A percentile compares a stretch with the other conserved stretches of the same genome.
phyloP scores from a whole-genome alignment of 1,140 invertebrate species.

The Bombus breviceps region DNA sequence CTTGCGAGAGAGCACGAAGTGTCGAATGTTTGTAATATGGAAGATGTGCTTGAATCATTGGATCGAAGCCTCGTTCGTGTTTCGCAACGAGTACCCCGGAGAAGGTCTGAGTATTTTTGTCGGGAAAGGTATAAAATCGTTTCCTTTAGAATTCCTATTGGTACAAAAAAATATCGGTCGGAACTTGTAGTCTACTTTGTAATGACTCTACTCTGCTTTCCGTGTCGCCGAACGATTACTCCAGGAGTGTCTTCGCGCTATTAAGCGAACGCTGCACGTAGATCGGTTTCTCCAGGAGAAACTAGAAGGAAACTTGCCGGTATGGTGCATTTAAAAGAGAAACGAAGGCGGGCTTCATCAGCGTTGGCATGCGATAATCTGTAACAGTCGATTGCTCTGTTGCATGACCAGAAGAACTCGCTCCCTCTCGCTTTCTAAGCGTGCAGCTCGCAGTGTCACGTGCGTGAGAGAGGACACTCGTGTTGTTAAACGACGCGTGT shows the following conservation, averaged over 20 bases:
- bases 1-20: not conserved
- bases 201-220: not conserved
- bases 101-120: not conserved
- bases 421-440: slow-evolving; percentile 58
- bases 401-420: not conserved
- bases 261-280: slow-evolving; percentile 16
- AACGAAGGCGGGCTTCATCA: slow-evolving; percentile 42
- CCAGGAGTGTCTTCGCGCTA: not conserved
- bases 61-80: not conserved
- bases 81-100: not conserved
- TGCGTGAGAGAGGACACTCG: slow-evolving; percentile 11
- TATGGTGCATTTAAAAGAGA: slow-evolving; percentile 51
- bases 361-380: slow-evolving; percentile 49
- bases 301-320: slow-evolving; percentile 30
- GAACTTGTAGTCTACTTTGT: no score
- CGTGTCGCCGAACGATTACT: slow-evolving; percentile 4
- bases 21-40: not conserved
- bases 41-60: not conserved
- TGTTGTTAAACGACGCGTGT: slow-evolving; percentile 3
- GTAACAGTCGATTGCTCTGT: slow-evolving; percentile 24
- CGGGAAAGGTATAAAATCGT: not conserved
- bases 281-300: slow-evolving; percentile 49
- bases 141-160: not conserved
- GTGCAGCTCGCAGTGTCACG: not conserved
- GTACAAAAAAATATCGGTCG: not conserved